Percentiles rank a stretch among this genome's conserved stretches.
These are phyloP conservation scores for Clistopyga incitator DNA, from an alignment of 2,888 invertebrate genomes.

Conservation along the genomic window DNA sequence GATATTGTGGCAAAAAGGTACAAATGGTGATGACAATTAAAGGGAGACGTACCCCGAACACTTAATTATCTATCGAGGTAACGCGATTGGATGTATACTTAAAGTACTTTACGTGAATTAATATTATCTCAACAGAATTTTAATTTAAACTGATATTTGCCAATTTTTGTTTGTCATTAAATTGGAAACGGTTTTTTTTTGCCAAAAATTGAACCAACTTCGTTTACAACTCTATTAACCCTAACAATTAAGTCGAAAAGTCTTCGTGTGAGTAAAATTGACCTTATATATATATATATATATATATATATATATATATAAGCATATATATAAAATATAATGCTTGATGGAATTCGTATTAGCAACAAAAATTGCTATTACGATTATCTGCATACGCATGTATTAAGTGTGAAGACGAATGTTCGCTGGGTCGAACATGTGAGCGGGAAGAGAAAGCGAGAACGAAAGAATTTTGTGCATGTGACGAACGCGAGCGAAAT, in stretches of 20 bases:
- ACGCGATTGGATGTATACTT: constrained; percentile 57
- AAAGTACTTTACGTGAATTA: constrained; percentile 1
- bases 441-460: constrained; percentile 16
- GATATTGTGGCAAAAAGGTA: constrained; percentile 71
- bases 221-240: constrained; percentile 43
- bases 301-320: constrained; percentile 5
- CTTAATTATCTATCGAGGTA: constrained; percentile 56
- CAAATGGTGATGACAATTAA: constrained; percentile 71
- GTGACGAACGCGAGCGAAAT: constrained; percentile 33
- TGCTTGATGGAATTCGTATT: constrained; percentile 48
- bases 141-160: neutral
- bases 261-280: constrained; percentile 47
- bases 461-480: constrained; percentile 32
- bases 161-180: neutral
- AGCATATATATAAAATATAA: constrained; percentile 33
- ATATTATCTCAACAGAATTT: constrained; percentile 33
- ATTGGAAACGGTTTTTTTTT: neutral
- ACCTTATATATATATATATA: constrained; percentile 14
- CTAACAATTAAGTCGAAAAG: constrained; percentile 39
- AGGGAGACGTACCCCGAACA: constrained; percentile 66
- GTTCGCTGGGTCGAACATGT: constrained; percentile 63
- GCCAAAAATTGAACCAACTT: constrained; percentile 34
- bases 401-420: constrained; percentile 27
- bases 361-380: constrained; percentile 18
- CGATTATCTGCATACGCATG: constrained; percentile 42